Evolutionary conservation across 1,140 invertebrate genomes (phyloP).

Genomic region (Megalonaias nervosa): DNA sequence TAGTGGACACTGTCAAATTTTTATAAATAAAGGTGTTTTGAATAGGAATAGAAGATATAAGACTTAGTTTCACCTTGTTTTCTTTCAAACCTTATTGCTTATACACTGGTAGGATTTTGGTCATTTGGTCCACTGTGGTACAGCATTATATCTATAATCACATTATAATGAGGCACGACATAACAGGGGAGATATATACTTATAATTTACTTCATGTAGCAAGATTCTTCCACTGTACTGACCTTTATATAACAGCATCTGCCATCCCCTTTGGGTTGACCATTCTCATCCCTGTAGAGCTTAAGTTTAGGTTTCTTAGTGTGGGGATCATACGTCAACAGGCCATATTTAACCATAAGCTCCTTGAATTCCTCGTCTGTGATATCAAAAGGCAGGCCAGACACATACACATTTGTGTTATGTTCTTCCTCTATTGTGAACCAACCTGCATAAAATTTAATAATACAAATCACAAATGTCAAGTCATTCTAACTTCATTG

Average conservation of each 20-base stretch:
- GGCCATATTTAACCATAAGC: conserved; percentile 96
- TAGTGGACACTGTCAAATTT: no score
- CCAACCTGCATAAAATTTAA: conserved; percentile 76
- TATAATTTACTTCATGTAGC: no score
- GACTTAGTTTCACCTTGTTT: no score
- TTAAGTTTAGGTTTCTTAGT: conserved; percentile 93
- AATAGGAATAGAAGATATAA: no score
- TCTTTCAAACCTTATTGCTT: no score
- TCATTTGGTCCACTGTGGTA: no score
- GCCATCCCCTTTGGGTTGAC: conserved; percentile 94
- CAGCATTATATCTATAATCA: no score
- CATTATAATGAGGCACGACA: no score
- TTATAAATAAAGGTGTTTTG: no score
- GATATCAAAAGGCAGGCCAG: conserved; percentile 90
- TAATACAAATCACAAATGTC: conserved; percentile 12
- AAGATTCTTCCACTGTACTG: conserved; percentile 4
- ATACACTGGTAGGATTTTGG: no score
- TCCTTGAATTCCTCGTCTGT: conserved; percentile 84
- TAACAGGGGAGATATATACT: no score
- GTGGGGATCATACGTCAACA: conserved; percentile 90
- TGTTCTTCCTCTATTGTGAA: conserved; percentile 94
- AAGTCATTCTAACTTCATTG: no score
- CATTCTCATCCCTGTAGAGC: conserved; percentile 88
- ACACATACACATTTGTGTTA: conserved; percentile 98
- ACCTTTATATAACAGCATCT: conserved; percentile 96